Conservation (phyloP, 1,140 invertebrate genomes). For the Drosophila bifasciata region DNA sequence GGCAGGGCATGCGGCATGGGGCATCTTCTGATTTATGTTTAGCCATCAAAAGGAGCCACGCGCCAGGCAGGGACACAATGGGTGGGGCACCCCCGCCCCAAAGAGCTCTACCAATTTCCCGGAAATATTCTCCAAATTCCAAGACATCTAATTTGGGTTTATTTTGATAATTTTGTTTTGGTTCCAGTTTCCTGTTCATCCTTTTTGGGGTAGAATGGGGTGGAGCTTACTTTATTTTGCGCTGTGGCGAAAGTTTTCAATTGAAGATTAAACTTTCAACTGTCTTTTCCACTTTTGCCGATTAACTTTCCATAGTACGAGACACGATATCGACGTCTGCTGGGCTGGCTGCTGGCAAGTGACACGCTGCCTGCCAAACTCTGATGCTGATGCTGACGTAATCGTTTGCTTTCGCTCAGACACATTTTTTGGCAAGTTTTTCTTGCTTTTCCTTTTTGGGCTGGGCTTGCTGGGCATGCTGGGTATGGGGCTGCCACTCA, state of each 20-base stretch:
- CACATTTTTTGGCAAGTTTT: constrained; percentile 31
- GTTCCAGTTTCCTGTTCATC: constrained; percentile 34
- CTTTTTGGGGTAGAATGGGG: too few species aligned
- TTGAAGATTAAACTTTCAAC: constrained; percentile 46
- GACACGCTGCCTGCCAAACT: constrained; percentile 48
- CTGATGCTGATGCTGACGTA: constrained; percentile 33
- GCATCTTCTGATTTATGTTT: constrained; percentile 55
- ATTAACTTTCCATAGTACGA: constrained; percentile 39
- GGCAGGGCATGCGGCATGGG: constrained; percentile 13
- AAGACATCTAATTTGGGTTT: constrained; percentile 16
- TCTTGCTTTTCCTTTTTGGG: background rate
- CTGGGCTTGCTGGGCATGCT: background rate
- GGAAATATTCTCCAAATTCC: background rate
- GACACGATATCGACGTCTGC: too few species aligned
- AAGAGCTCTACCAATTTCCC: background rate
- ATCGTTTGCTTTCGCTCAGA: constrained; percentile 9
- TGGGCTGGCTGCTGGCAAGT: constrained; percentile 5
- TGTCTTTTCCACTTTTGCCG: constrained; percentile 40
- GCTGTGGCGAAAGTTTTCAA: constrained; percentile 34
- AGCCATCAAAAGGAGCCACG: constrained; percentile 34
- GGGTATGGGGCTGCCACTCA: constrained; percentile 30
- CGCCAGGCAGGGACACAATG: constrained; percentile 5
- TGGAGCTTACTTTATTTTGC: constrained; percentile 13
- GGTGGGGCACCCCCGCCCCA: background rate
- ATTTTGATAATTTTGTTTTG: constrained; percentile 47